phyloP scores from a whole-genome alignment of 2,113 vertebrate species.

The Ptyas mucosa region DNA sequence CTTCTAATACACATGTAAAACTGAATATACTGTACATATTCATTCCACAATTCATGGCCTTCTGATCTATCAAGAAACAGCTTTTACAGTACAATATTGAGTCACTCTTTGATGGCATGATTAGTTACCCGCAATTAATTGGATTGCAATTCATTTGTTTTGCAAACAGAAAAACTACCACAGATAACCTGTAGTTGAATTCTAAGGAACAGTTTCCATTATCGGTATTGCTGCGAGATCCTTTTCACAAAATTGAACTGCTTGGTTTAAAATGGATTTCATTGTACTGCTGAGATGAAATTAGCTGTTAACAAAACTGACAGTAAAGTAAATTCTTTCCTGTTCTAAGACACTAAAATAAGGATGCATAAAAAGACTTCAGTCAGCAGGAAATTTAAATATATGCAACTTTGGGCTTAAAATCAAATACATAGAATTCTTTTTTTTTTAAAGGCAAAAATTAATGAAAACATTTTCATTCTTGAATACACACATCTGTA shows the following conservation, averaged over 20 bases:
- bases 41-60: not conserved
- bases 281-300: not conserved
- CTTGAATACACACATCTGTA: not conserved
- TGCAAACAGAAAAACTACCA: not conserved
- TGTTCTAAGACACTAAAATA: not conserved
- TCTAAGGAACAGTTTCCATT: not conserved
- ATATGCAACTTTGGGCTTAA: constrained; percentile 34
- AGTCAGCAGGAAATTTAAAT: constrained; percentile 33
- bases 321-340: not conserved
- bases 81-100: not conserved
- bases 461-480: constrained; percentile 5
- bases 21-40: not conserved
- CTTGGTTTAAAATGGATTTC: not conserved
- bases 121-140: not conserved
- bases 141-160: not conserved
- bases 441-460: not conserved
- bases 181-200: not conserved
- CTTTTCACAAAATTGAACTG: not conserved
- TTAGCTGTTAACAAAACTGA: not conserved
- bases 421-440: constrained; percentile 39
- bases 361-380: not conserved
- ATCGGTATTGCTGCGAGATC: not conserved
- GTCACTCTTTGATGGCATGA: not conserved
- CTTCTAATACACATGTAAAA: not conserved
- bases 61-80: not conserved